Evolutionary conservation across 1,140 invertebrate species (phyloP).

Genomic region (Sitodiplosis mosellana): DNA sequence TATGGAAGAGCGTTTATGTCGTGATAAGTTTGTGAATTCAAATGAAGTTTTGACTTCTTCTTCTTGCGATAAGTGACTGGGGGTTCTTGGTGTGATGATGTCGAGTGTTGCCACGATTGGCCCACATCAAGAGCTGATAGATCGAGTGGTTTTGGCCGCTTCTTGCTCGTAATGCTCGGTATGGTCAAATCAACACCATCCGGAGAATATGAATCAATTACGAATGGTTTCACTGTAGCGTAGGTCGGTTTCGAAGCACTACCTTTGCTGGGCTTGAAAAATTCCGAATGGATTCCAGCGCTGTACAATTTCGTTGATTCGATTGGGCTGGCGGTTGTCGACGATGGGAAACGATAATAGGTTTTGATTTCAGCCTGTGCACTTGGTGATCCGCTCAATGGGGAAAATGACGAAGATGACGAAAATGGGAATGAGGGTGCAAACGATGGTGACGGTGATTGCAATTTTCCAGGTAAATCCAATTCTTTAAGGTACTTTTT

Average conservation of each 20-base stretch:
- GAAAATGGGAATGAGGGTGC: too few relatives aligned
- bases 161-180: too few relatives aligned
- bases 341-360: slow-evolving; percentile 13
- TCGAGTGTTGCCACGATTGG: background rate
- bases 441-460: slow-evolving; percentile 14
- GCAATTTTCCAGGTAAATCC: slow-evolving; percentile 20
- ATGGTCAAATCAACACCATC: background rate
- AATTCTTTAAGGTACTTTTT: slow-evolving; percentile 24
- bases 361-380: slow-evolving; percentile 7
- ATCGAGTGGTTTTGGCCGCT: background rate
- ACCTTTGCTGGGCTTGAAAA: background rate
- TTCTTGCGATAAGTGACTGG: slow-evolving; percentile 5
- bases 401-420: too few relatives aligned
- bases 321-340: background rate
- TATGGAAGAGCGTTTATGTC: slow-evolving; percentile 22
- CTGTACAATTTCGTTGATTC: slow-evolving; percentile 1
- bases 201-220: background rate
- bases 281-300: background rate
- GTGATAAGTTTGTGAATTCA: slow-evolving; percentile 23
- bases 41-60: slow-evolving; percentile 17
- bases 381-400: too few relatives aligned
- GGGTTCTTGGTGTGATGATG: slow-evolving; percentile 12
- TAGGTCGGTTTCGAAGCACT: background rate
- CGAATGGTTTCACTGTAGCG: background rate
- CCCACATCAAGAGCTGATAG: slow-evolving; percentile 3